Base-by-base conservation (phyloP, 2,113 vertebrate genomes). In the Cygnus atratus region DNA sequence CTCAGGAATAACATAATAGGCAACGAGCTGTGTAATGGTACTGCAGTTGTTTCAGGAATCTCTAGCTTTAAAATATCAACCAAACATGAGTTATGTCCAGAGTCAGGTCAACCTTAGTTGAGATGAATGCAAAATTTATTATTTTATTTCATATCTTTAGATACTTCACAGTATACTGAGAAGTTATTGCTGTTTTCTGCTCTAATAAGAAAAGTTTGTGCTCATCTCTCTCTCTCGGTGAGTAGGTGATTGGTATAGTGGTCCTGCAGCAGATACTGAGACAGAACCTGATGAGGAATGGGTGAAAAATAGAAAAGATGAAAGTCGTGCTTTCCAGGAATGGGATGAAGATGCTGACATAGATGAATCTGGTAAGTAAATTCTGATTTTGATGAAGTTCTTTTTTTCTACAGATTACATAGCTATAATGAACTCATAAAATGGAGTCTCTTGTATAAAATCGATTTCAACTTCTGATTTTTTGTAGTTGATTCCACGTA, bases 341-440 rank as follows among this genome's bases (percentile, higher is more conserved):
- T 99, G 99, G 99, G 99, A 99, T 72, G 99, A 99, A 97, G 99
- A 99, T 67, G 99, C 99, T 6, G 99, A 99, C 77, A 98, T 99
- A 66, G 99, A 99, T 82, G 99, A 99, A 93, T 99, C 99, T 68
- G 99, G 99, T 99, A 92, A 87, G 96, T 86, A 55, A 13, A 82
- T n/a, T 62, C 29, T 19, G 37, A 11, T 78, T 72, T 44, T 54
- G 43, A 9, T 65, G 44, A 5, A 3, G 29, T 18, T 14, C 55
- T 22, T 28, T 37, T 79, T 48, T 13, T 10, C 13, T 41, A 28
- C 54, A 33, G 44, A 11, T 84, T 22, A 24, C 22, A 13, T 35
- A 77, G 4, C 19, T 86, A 1, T 70, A 33, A 55, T 22, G 83
- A 61, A 43, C 20, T 19, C 65, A 11, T 29, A 29, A 68, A 67